Percentiles rank a stretch among this genome's conserved stretches.
phyloP scores from a whole-genome alignment of 2,888 invertebrate species.

The Apamea monoglypha region DNA sequence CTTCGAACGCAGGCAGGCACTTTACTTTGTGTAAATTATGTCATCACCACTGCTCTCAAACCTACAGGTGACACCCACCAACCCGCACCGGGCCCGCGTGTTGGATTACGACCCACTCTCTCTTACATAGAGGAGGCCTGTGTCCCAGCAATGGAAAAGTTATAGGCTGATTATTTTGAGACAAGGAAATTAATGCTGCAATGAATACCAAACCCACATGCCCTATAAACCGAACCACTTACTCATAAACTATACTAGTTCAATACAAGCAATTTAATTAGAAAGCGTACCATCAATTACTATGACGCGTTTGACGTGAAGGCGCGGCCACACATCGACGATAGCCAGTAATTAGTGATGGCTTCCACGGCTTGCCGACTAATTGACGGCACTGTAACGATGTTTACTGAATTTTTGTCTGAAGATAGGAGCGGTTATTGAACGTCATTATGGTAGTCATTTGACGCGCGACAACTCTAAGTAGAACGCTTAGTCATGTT shows the following conservation, averaged over 20 bases:
- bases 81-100: too few relatives aligned
- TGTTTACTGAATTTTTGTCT: conserved; percentile 69
- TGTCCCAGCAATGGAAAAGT: background rate
- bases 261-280: conserved; percentile 81
- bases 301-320: conserved; percentile 79
- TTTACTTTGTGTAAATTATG: background rate
- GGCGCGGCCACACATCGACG: conserved; percentile 76
- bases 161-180: background rate
- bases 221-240: conserved; percentile 11
- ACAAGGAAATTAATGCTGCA: background rate
- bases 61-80: too few relatives aligned
- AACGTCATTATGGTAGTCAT: conserved; percentile 51
- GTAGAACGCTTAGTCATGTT: conserved; percentile 10
- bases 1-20: background rate
- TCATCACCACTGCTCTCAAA: background rate
- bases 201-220: background rate
- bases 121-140: background rate
- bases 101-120: background rate
- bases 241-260: conserved; percentile 54
- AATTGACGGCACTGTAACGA: conserved; percentile 69
- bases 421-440: conserved; percentile 61
- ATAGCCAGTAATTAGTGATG: conserved; percentile 77
- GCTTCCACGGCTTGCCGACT: conserved; percentile 47
- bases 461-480: conserved; percentile 15
- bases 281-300: conserved; percentile 83